These are phyloP conservation scores for Chydorus sphaericus DNA, from an alignment of 2,888 invertebrate species.

Conservation along the genomic window DNA sequence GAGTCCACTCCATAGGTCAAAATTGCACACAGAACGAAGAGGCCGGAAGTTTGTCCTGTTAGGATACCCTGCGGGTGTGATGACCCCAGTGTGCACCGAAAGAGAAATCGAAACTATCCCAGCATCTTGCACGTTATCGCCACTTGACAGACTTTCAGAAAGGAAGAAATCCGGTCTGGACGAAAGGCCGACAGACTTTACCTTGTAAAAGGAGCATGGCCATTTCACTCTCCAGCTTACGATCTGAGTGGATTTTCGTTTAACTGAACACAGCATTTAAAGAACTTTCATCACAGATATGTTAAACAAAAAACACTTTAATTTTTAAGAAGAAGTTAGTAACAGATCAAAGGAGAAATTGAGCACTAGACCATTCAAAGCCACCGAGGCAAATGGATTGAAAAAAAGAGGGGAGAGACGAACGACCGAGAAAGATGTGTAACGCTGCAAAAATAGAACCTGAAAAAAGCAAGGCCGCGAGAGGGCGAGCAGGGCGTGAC, in stretches of 20 bases:
- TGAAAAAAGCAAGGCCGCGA: no score
- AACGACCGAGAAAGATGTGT: slow-evolving; percentile 5
- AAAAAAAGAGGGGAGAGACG: no score
- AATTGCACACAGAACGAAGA: neutral
- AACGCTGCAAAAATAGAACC: slow-evolving; percentile 3
- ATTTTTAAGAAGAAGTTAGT: neutral
- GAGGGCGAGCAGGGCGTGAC: neutral
- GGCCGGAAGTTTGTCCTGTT: neutral
- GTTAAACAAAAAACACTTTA: no score
- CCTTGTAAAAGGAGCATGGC: slow-evolving; percentile 10
- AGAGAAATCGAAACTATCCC: neutral
- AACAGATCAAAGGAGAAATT: neutral
- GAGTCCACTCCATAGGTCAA: neutral
- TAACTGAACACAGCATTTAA: no score
- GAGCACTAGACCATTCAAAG: neutral
- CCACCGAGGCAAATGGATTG: neutral
- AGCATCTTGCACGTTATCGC: neutral
- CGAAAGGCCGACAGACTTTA: no score
- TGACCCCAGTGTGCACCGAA: neutral
- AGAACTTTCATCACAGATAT: no score
- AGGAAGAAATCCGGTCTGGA: no score
- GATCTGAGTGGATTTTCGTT: neutral
- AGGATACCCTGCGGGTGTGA: neutral
- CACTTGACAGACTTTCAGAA: neutral
- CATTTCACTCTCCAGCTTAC: neutral